phyloP scores from a whole-genome alignment of 2,797 vertebrate species.

The Schizopygopsis malacanthus region DNA sequence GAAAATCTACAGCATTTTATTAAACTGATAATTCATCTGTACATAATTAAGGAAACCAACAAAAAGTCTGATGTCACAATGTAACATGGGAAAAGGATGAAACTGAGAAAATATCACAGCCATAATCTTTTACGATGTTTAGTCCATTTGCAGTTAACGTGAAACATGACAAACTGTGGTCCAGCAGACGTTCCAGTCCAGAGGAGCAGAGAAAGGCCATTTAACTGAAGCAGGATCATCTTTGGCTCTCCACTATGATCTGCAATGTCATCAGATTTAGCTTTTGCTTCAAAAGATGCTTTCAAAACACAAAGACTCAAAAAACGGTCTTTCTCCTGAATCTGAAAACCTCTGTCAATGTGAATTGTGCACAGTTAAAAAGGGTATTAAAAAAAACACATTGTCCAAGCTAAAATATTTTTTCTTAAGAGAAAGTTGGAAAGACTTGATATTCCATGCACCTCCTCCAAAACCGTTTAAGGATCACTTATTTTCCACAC shows the following conservation, averaged over 20 bases:
- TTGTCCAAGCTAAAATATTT: neutral
- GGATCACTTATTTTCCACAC: conserved; percentile 5
- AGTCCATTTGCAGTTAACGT: conserved; percentile 29
- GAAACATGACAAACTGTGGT: conserved; percentile 37
- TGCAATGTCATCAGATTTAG: neutral
- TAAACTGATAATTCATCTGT: conserved; percentile 95
- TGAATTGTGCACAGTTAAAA: neutral
- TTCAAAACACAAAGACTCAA: neutral
- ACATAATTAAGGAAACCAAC: conserved; percentile 82
- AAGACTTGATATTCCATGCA: neutral
- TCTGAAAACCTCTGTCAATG: neutral
- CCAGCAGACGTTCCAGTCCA: conserved; percentile 21
- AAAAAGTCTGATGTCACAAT: conserved; percentile 84
- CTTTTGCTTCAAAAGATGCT: conserved; percentile 7
- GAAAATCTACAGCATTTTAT: conserved; percentile 79
- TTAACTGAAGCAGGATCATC: conserved; percentile 41
- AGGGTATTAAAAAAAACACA: too few species aligned
- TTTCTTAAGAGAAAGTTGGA: neutral
- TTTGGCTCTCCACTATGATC: conserved; percentile 40
- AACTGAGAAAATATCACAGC: conserved; percentile 51
- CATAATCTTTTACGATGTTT: conserved; percentile 46
- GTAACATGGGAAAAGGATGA: conserved; percentile 81
- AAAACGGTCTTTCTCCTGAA: neutral
- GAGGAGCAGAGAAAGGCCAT: conserved; percentile 22
- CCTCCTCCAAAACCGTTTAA: neutral